These are phyloP conservation scores for Triops cancriformis DNA, from an alignment of 1,140 invertebrate genomes.

Conservation along the genomic window DNA sequence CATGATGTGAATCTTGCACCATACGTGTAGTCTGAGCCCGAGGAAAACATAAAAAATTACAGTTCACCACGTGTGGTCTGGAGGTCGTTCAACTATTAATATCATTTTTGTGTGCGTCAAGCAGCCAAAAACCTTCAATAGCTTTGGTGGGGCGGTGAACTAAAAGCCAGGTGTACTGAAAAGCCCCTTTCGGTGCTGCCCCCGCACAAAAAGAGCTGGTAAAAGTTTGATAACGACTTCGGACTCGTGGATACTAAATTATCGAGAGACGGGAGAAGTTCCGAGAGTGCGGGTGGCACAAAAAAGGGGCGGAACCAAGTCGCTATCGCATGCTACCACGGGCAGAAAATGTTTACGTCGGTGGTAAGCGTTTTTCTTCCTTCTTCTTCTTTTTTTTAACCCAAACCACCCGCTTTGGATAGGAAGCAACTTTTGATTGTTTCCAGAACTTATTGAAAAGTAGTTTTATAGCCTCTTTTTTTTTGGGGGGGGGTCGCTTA, in stretches of 20 bases:
- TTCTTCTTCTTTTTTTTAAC: background rate
- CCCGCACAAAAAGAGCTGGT: background rate
- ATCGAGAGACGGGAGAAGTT: background rate
- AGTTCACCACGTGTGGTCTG: background rate
- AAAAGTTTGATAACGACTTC: background rate
- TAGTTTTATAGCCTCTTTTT: background rate
- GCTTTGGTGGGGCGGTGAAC: background rate
- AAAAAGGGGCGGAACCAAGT: background rate
- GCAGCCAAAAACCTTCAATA: background rate
- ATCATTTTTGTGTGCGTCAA: background rate
- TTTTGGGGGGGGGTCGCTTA: background rate
- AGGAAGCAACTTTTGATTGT: background rate
- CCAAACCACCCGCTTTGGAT: background rate
- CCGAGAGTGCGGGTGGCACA: background rate
- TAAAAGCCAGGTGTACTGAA: background rate
- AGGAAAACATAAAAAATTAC: no score
- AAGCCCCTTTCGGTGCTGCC: no score
- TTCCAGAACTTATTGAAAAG: background rate
- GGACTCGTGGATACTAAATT: background rate
- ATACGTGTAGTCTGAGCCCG: no score
- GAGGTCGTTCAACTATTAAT: background rate
- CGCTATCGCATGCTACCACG: background rate
- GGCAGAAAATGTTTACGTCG: background rate
- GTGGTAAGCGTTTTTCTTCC: background rate
- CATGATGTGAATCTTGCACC: no score